Evolutionary conservation across 2,888 invertebrate genomes (phyloP).

Genomic region (Tanytarsus gracilentus): DNA sequence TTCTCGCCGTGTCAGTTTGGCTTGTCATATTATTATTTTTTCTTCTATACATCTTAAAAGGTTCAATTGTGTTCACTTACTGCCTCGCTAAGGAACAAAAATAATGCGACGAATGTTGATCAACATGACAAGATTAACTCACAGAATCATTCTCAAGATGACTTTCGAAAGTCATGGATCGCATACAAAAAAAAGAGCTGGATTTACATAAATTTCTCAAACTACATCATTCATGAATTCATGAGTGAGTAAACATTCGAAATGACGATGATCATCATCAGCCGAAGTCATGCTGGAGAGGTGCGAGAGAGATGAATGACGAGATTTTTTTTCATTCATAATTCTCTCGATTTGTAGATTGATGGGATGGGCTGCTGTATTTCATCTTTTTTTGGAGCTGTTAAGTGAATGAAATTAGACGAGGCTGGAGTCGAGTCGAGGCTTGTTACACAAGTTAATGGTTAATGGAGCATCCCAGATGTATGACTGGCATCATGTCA

Average conservation of each 20-base stretch:
- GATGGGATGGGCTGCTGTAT: no score
- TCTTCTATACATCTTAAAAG: not conserved
- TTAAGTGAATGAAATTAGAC: not conserved
- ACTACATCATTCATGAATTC: not conserved
- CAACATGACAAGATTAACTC: conserved; percentile 29
- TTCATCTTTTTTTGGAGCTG: no score
- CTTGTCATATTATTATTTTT: conserved; percentile 4
- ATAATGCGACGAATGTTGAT: conserved; percentile 11
- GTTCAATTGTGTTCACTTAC: conserved; percentile 11
- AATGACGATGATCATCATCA: no score
- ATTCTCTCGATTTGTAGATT: no score
- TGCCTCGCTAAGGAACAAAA: not conserved
- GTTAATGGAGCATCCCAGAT: conserved; percentile 12
- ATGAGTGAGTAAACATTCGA: no score
- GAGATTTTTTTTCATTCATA: no score
- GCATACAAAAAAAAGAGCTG: no score
- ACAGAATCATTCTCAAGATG: conserved; percentile 20
- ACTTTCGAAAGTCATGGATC: conserved; percentile 16
- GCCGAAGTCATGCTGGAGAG: no score
- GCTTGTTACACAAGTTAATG: not conserved
- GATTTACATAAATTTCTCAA: conserved; percentile 10
- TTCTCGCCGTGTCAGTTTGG: conserved; percentile 2
- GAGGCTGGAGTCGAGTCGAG: not conserved
- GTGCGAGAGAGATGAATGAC: no score
- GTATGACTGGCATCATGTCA: not conserved